These are phyloP conservation scores for Barbus barbus DNA, from an alignment of 2,113 vertebrate genomes.

Conservation along the genomic window DNA sequence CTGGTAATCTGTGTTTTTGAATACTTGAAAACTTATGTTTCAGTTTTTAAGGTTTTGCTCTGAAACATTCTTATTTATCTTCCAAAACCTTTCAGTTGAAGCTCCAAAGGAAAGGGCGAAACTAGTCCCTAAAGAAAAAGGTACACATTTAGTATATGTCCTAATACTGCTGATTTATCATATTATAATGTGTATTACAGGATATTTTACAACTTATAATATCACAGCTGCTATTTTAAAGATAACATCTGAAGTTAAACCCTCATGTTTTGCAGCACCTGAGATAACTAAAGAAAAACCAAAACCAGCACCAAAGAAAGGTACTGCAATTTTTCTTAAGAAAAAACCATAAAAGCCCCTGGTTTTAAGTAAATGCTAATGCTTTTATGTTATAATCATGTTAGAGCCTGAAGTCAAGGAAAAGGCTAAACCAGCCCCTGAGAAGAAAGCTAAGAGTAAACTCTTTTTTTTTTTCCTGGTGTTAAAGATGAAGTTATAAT, in stretches of 20 bases:
- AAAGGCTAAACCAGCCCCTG: conserved; percentile 52
- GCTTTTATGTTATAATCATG: neutral
- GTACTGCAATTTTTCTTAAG: neutral
- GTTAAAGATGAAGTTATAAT: neutral
- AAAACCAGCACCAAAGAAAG: conserved; percentile 59
- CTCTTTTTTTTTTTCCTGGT: neutral
- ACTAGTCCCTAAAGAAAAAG: neutral
- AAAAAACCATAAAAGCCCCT: neutral
- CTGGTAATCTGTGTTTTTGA: no score
- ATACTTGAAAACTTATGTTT: neutral
- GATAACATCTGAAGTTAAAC: neutral
- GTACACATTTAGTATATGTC: neutral
- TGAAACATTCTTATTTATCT: neutral
- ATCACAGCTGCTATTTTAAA: neutral
- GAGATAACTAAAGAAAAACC: conserved; percentile 56
- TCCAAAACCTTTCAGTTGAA: neutral
- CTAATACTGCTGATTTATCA: neutral
- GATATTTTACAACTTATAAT: conserved; percentile 25
- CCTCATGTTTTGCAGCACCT: conserved; percentile 38
- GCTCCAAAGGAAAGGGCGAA: neutral
- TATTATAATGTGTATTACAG: neutral
- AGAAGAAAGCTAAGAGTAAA: conserved; percentile 8
- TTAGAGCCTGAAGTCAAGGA: conserved; percentile 31
- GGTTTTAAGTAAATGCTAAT: neutral
- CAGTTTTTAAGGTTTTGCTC: neutral